These are phyloP conservation scores for Lasioglossum oenotherae DNA, from an alignment of 2,888 invertebrate species.

Conservation along the genomic window DNA sequence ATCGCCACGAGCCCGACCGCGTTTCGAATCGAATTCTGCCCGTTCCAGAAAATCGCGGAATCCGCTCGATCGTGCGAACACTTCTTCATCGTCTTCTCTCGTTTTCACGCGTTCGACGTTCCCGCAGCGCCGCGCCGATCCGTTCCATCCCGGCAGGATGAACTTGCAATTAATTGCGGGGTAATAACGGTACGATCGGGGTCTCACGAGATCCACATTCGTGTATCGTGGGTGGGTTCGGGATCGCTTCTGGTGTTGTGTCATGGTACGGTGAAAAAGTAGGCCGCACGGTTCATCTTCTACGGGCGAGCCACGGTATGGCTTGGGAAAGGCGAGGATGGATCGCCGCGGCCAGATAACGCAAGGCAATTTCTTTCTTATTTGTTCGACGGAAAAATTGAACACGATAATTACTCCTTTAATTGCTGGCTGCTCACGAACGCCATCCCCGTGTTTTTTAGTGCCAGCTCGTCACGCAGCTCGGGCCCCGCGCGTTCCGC, in stretches of 20 bases:
- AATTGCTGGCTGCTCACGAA: constrained; percentile 30
- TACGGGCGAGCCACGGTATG: constrained; percentile 41
- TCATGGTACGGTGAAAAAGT: constrained; percentile 71
- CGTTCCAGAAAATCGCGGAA: neutral
- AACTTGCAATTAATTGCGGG: constrained; percentile 47
- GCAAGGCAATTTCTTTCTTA: constrained; percentile 47
- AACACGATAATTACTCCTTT: constrained; percentile 49
- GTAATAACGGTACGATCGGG: constrained; percentile 52
- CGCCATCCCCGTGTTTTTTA: constrained; percentile 16
- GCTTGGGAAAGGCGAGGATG: constrained; percentile 67
- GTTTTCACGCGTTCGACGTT: neutral
- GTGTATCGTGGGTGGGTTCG: constrained; percentile 44
- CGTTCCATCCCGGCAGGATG: constrained; percentile 16
- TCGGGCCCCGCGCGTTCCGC: neutral
- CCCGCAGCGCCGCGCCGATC: neutral
- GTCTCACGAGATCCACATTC: constrained; percentile 38
- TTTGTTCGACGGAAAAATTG: constrained; percentile 33
- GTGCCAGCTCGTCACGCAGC: neutral
- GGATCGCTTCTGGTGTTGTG: constrained; percentile 56
- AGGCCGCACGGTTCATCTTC: constrained; percentile 69
- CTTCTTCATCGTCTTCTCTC: neutral
- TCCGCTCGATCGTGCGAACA: neutral
- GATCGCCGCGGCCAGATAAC: constrained; percentile 38
- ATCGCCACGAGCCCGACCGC: neutral
- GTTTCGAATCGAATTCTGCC: neutral